phyloP scores from a whole-genome alignment of 2,888 invertebrate species.

The Agonum fuliginosum region DNA sequence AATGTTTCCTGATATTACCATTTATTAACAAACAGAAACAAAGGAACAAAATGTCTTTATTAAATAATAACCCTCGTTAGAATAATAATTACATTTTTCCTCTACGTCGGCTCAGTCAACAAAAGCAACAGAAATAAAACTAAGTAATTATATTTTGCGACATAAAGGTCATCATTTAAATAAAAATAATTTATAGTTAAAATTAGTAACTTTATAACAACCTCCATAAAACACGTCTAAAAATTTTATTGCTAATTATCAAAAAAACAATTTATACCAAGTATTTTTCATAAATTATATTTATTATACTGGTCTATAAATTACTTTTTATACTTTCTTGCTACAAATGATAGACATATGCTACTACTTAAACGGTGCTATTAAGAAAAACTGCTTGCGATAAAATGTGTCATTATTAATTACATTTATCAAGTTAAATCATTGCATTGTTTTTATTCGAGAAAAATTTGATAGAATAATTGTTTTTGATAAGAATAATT shows the following conservation, averaged over 20 bases:
- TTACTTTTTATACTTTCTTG: not conserved
- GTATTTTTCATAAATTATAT: slow-evolving; percentile 20
- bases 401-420: no score
- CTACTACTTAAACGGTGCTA: slow-evolving; percentile 3
- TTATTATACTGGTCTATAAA: slow-evolving; percentile 6
- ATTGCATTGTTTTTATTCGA: no score
- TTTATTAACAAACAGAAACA: no score
- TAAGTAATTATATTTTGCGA: no score
- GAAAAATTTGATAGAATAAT: no score
- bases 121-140: no score
- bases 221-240: slow-evolving; percentile 3
- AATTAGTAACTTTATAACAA: slow-evolving; percentile 20
- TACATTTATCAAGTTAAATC: no score
- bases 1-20: no score
- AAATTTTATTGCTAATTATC: slow-evolving; percentile 23
- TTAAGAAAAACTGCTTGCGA: not conserved
- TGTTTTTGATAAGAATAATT: not conserved
- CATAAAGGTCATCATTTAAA: not conserved
- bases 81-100: no score
- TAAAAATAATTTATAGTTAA: slow-evolving; percentile 23
- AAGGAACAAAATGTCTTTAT: no score
- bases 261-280: slow-evolving; percentile 18
- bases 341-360: not conserved
- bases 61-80: no score
- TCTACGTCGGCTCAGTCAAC: no score